Evolutionary conservation across 2,113 vertebrate genomes (phyloP), one percentile per base, ranked within the genome.

Genomic region (Alaudala cheleensis): DNA sequence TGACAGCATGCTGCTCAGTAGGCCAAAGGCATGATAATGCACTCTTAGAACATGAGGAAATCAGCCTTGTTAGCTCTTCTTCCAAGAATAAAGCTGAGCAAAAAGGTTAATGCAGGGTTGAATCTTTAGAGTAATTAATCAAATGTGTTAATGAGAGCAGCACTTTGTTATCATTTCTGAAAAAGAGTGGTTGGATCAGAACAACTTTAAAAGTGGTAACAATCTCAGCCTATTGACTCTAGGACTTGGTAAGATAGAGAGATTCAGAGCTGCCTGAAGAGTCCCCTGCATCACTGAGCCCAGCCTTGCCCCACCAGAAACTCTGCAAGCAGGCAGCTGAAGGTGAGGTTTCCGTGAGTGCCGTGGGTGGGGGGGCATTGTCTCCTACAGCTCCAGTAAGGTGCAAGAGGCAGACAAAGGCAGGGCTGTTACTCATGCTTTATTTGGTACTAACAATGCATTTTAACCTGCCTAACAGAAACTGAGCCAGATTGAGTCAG

Each of bases 401-500:
- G 56, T 61, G 73, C 62, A 67, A 53, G 44, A 60, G 69, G 33
- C 61, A 81, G 34, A 87, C 78, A 79, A 80, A 90, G 74, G 49
- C n/a, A 2, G 61, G 74, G 34, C 49, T 64, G 56, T 86, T 84
- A 56, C 61, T 87, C 62, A 33, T 82, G 81, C 66, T 92, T 95
- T 85, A 60, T 88, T 93, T 81, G 61, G 25, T 82, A 61, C 73
- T 79, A 91, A 89, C 83, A 88, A 56, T 39, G 31, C 80, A 71
- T 95, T 88, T 95, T 94, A 89, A 93, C 86, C 70, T 85, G 88
- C 77, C 69, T 73, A 28, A 37, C 53, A 91, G 81, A 95, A 95
- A 87, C 72, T 37, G 37, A 91, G 69, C 81, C 86, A 50, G 40
- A 24, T 34, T 91, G 86, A 95, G 86, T 89, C 91, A 79, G 47